These are phyloP conservation scores for Luscinia megarhynchos DNA, from an alignment of 2,797 vertebrate genomes.

Conservation along the genomic window DNA sequence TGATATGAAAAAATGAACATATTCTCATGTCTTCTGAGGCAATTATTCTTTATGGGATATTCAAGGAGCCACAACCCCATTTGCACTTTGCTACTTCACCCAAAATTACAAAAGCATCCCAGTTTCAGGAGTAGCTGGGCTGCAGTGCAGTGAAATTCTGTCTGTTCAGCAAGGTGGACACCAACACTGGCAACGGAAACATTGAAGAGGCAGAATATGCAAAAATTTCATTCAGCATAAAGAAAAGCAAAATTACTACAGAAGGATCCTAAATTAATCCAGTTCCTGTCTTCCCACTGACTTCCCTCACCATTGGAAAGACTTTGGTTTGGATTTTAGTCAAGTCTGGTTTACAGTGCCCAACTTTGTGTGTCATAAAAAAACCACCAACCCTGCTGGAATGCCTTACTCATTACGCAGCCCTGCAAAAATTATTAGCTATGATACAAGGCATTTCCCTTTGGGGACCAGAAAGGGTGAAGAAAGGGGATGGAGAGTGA, in stretches of 20 bases:
- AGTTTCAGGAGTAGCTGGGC: background rate
- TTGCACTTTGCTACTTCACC: background rate
- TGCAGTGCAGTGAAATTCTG: background rate
- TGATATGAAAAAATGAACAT: background rate
- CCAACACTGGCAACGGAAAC: background rate
- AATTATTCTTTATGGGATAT: background rate
- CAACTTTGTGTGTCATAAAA: slow-evolving; percentile 6
- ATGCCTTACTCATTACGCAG: slow-evolving; percentile 6
- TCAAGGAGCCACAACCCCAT: background rate
- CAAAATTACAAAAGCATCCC: background rate
- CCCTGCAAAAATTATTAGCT: slow-evolving; percentile 62
- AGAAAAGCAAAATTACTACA: background rate
- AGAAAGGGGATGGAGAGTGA: slow-evolving; percentile 60
- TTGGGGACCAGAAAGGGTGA: slow-evolving; percentile 61
- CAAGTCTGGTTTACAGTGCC: slow-evolving; percentile 54
- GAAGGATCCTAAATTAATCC: background rate
- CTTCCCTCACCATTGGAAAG: slow-evolving; percentile 16
- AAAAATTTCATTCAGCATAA: background rate
- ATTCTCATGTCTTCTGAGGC: background rate
- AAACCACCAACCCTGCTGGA: background rate
- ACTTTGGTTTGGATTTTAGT: slow-evolving; percentile 60
- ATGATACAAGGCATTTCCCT: slow-evolving; percentile 63
- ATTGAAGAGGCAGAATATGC: background rate
- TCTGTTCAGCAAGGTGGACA: fast-evolving
- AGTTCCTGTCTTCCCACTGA: slow-evolving; percentile 10